Evolutionary conservation across 2,888 invertebrate genomes (phyloP).

Genomic region (Antheraea yamamai): DNA sequence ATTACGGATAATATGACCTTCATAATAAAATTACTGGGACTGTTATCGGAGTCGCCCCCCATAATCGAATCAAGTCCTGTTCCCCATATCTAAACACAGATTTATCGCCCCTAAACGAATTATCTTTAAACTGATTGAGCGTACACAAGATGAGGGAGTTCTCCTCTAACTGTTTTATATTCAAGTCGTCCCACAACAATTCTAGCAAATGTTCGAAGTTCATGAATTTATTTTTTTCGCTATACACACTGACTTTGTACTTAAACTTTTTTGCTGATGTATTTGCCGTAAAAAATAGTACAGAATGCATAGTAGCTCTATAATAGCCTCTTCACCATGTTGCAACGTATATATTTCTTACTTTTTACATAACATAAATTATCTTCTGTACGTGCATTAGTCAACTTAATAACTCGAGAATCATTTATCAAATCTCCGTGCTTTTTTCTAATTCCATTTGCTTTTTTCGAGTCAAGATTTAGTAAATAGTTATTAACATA

Average conservation of each 20-base stretch:
- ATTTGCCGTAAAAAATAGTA: too few species aligned
- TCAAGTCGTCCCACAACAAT: constrained; percentile 38
- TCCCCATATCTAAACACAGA: constrained; percentile 69
- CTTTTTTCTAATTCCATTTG: too few species aligned
- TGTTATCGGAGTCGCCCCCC: constrained; percentile 59
- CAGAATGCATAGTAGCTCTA: too few species aligned
- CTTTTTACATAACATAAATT: too few species aligned
- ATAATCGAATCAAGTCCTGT: constrained; percentile 67
- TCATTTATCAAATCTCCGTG: too few species aligned
- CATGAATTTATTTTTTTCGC: constrained; percentile 24
- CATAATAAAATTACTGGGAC: constrained; percentile 60
- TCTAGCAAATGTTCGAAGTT: constrained; percentile 23
- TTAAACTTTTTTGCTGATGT: neutral
- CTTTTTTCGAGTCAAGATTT: too few species aligned
- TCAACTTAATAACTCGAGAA: too few species aligned
- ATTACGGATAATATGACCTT: constrained; percentile 61
- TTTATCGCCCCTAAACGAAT: constrained; percentile 78
- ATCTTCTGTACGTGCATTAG: too few species aligned
- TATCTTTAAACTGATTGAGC: constrained; percentile 71
- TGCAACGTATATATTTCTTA: too few species aligned
- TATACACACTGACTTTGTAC: neutral
- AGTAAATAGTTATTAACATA: too few species aligned
- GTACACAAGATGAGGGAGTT: constrained; percentile 57
- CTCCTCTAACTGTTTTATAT: constrained; percentile 57
- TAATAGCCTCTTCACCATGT: too few species aligned